Base-by-base conservation (phyloP, 2,888 invertebrate species). In the Drosophila basisetae region DNA sequence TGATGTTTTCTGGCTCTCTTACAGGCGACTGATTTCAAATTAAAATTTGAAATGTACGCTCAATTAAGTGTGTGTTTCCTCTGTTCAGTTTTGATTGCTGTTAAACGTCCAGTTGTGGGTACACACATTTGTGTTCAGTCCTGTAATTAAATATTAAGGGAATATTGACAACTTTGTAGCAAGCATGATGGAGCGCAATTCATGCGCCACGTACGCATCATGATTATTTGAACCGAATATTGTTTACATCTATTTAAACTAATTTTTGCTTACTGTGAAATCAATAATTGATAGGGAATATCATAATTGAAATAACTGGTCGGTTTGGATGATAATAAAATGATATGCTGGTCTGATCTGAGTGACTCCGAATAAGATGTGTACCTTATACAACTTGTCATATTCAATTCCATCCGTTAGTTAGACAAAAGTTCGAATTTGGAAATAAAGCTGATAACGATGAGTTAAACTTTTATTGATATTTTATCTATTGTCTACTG, bases 1-100 rank as follows among this genome's bases (percentile, higher is more conserved):
- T 71, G 61, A 65, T 73, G 55, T 70, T 67, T 68, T 37, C 73
- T 50, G 61, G 55, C 56, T 60, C n/a, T 71, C 28, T 65, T 69
- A 72, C 78, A 66, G 60, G 49, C 74, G 82, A 76, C 77, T 86
- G 79, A 71, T 69, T 82, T 59, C 60, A 83, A 90, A 86, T 84
- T 89, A 83, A 90, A 89, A 78, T 66, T 82, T 73, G 64, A 77
- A 77, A 73, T 74, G 67, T 75, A 54, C 76, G 73, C 67, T 75
- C 75, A 90, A 89, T 89, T 86, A 78, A 73, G 31, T 58, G 22
- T 43, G 30, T 18, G 11, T 37, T 25, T 56, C n/a, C 37, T 55
- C 9, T 47, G 43, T 50, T 43, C 47, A 58, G 67, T 63, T 68
- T 67, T 68, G 54, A 68, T 71, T 52, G 53, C 54, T 35, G 25